Evolutionary conservation across 2,888 invertebrate species (phyloP), one percentile per base, ranked within the genome.

Genomic region (Lithosia quadra): DNA sequence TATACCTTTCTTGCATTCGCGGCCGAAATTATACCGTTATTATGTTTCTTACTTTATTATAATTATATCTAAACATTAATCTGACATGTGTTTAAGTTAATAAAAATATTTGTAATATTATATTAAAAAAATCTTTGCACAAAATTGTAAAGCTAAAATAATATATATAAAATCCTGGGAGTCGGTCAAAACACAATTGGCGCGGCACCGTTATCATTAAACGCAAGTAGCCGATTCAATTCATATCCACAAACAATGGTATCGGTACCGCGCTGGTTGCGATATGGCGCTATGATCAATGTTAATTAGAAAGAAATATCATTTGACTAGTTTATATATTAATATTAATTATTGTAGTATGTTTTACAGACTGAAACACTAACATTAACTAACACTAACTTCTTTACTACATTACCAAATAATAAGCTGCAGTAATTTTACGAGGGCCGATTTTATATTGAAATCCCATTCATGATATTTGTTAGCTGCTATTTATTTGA

Each of bases 331-430:
- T 43, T 34, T 39, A 56, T 61, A 59, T 43, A 21, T 43, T 74
- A 79, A 79, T 74, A 66, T 67, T 75, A 75, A 68, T 77, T 80
- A 78, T 53, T 73, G 68, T 83, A 63, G 39, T 63, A 81, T 77
- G 83, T 88, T 88, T 88, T 83, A 85, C 85, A 87, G 90, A 90
- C 90, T 91, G 91, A 90, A 83, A 84, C 71, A 88, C 85, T 88
- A 87, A 89, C 80, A 84, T 82, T 81, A n/a, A n/a, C n/a, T n/a
- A n/a, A n/a, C n/a, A n/a, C n/a, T n/a, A n/a, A n/a, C n/a, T 49
- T 56, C n/a, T 56, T 21, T 13, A 22, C 68, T 77, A 80, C 77
- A 63, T 67, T 56, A 78, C 85, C 87, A 87, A 87, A 86, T 84
- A 87, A 86, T 83, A 82, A 73, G 77, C 62, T 39, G 68, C 64